These are phyloP conservation scores for Sphaeridia pumilis DNA, from an alignment of 2,888 invertebrate species.

Conservation along the genomic window DNA sequence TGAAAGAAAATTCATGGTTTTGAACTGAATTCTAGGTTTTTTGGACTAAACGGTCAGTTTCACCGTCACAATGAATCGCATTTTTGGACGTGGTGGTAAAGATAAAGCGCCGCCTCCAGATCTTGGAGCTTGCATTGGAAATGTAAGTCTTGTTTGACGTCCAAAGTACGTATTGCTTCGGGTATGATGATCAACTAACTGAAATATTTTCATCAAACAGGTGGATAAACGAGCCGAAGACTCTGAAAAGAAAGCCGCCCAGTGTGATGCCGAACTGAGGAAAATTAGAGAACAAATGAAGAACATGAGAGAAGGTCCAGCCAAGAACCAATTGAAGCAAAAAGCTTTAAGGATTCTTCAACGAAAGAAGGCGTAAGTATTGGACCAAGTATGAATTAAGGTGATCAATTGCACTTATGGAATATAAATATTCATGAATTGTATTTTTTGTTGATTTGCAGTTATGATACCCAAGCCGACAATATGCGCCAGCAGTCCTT, in stretches of 20 bases:
- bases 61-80: conserved; percentile 65
- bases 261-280: conserved; percentile 76
- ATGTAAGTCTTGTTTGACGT: conserved; percentile 54
- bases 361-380: conserved; percentile 66
- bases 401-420: not conserved
- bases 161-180: too few species aligned
- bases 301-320: conserved; percentile 99
- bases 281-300: conserved; percentile 98
- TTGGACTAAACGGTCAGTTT: not conserved
- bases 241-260: conserved; percentile 86
- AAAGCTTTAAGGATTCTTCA: conserved; percentile 93
- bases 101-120: conserved; percentile 87
- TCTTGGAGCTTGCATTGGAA: conserved; percentile 77
- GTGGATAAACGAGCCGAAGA: conserved; percentile 83
- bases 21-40: not conserved
- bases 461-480: conserved; percentile 87
- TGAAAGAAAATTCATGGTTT: too few species aligned
- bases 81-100: conserved; percentile 80
- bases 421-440: not conserved
- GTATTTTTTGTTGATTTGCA: conserved; percentile 37
- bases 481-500: conserved; percentile 89
- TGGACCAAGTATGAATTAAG: too few species aligned
- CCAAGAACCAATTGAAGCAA: conserved; percentile 94
- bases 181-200: too few species aligned
- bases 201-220: too few species aligned